Conservation (phyloP, 1,140 invertebrate genomes). For the Pogonomyrmex californicus region DNA sequence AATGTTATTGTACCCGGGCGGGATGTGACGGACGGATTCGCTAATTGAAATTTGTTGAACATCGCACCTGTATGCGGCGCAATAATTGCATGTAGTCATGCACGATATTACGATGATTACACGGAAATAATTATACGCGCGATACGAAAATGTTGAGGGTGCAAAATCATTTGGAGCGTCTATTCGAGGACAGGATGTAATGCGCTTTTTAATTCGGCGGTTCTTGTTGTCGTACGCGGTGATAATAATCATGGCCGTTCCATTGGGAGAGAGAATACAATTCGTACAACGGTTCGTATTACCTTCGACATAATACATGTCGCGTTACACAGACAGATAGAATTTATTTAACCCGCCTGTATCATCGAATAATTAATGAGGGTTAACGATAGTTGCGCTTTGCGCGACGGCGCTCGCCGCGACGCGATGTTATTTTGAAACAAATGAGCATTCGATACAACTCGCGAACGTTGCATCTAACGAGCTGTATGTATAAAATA, state of each 20-base stretch:
- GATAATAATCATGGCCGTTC: constrained; percentile 40
- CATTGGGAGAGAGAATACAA: constrained; percentile 49
- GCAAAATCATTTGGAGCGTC: constrained; percentile 42
- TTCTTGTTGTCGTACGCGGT: constrained; percentile 41
- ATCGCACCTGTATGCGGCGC: constrained; percentile 42
- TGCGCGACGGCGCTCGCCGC: constrained; percentile 17
- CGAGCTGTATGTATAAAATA: constrained; percentile 12
- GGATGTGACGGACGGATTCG: constrained; percentile 39
- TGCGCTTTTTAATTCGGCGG: constrained; percentile 54
- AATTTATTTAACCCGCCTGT: constrained; percentile 68
- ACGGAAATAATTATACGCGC: constrained; percentile 60
- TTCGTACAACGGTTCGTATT: constrained; percentile 51
- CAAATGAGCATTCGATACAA: constrained; percentile 27
- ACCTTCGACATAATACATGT: constrained; percentile 51
- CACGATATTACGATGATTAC: constrained; percentile 62
- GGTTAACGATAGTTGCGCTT: constrained; percentile 63
- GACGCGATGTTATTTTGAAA: constrained; percentile 44
- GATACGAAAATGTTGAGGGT: constrained; percentile 49
- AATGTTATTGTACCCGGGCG: constrained; percentile 58
- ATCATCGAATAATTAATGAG: constrained; percentile 68
- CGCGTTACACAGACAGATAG: constrained; percentile 56
- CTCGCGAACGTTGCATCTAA: neutral
- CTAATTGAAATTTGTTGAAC: constrained; percentile 64
- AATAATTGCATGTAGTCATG: constrained; percentile 63
- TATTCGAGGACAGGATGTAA: constrained; percentile 44